Percentiles rank a stretch among this genome's conserved stretches.
phyloP scores from a whole-genome alignment of 1,140 invertebrate genomes.

The Brachionus paranguensis region DNA sequence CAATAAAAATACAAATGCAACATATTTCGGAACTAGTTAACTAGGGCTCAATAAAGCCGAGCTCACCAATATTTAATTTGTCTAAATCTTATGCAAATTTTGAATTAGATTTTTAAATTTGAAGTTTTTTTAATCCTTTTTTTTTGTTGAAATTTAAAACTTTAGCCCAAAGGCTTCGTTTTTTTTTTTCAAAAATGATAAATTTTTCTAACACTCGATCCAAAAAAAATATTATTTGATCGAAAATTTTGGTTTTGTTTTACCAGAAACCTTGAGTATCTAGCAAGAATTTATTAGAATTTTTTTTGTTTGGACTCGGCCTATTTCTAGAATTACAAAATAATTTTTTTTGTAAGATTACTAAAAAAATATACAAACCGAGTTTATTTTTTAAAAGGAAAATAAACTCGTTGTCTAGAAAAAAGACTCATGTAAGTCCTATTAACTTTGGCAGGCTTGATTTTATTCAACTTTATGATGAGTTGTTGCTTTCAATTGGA shows the following conservation, averaged over 20 bases:
- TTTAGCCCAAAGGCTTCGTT: background rate
- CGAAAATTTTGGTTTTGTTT: background rate
- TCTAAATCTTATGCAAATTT: conserved; percentile 17
- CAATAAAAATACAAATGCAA: background rate
- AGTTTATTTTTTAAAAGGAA: background rate
- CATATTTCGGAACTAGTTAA: background rate
- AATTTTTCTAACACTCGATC: background rate
- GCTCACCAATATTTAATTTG: background rate
- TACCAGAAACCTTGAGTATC: background rate
- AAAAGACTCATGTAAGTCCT: background rate
- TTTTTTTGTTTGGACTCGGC: background rate
- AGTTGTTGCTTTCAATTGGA: background rate
- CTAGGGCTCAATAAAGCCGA: background rate
- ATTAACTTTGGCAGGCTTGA: background rate
- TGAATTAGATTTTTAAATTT: background rate
- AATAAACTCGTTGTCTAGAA: background rate
- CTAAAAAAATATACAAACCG: background rate
- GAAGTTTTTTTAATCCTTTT: background rate
- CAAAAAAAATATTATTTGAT: background rate
- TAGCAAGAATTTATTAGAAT: background rate
- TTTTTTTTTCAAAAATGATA: background rate
- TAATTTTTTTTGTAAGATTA: background rate
- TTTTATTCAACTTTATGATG: background rate
- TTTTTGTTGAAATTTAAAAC: background rate
- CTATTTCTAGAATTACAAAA: background rate